These are phyloP conservation scores for Lucinisca nassula DNA, from an alignment of 2,888 invertebrate species.

Conservation along the genomic window DNA sequence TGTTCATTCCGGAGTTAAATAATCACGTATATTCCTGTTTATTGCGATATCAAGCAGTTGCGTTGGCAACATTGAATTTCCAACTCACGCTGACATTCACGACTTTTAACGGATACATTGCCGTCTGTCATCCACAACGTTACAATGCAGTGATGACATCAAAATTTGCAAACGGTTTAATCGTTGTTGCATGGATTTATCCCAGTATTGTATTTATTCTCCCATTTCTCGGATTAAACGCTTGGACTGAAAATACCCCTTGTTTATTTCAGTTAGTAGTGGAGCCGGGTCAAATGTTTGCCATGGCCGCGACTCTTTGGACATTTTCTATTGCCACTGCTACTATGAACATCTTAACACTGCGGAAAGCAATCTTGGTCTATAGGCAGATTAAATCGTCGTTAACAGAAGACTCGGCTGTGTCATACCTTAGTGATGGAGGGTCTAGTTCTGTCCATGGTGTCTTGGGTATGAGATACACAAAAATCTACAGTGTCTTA, in stretches of 20 bases:
- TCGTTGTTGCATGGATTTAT: slow-evolving; percentile 55
- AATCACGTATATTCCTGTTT: slow-evolving; percentile 51
- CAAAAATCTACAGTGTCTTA: slow-evolving; percentile 32
- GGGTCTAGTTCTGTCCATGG: neutral
- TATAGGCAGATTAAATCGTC: slow-evolving; percentile 41
- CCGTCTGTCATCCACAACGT: slow-evolving; percentile 58
- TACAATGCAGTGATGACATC: slow-evolving; percentile 51
- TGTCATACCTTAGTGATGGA: neutral
- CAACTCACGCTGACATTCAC: slow-evolving; percentile 64
- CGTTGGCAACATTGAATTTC: slow-evolving; percentile 63
- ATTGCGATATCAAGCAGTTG: slow-evolving; percentile 57
- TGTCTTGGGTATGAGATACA: neutral
- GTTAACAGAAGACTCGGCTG: neutral
- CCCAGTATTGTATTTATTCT: slow-evolving; percentile 16
- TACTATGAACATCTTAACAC: slow-evolving; percentile 55
- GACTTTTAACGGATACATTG: slow-evolving; percentile 68
- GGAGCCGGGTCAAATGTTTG: slow-evolving; percentile 20
- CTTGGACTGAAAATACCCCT: slow-evolving; percentile 19
- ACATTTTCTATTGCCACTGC: slow-evolving; percentile 46
- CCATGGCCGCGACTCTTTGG: slow-evolving; percentile 47
- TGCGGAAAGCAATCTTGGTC: slow-evolving; percentile 50
- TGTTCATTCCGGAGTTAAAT: slow-evolving; percentile 39
- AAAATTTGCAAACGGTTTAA: slow-evolving; percentile 26
- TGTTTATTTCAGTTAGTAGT: slow-evolving; percentile 50
- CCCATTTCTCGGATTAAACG: slow-evolving; percentile 50